A percentile compares a stretch with the other conserved stretches of the same genome.
These are phyloP conservation scores for Chaetodon auriga DNA, from an alignment of 2,113 vertebrate genomes.

Conservation along the genomic window DNA sequence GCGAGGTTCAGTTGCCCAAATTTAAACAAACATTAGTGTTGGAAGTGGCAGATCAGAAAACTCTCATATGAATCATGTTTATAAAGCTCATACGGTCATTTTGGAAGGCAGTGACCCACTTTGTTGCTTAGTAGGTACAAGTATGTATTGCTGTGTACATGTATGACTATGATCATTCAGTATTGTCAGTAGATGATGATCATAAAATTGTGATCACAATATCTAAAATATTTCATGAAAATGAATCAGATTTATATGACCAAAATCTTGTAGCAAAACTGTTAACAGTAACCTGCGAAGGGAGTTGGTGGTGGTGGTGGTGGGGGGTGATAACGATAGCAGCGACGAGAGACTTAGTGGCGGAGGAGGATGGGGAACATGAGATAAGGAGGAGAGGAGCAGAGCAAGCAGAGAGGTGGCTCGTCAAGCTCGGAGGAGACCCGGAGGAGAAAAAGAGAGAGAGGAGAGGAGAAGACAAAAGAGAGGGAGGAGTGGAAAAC, in stretches of 20 bases:
- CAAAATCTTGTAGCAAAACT: slow-evolving; percentile 22
- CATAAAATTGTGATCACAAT: not conserved
- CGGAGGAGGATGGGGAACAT: slow-evolving; percentile 4
- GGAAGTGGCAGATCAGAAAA: not conserved
- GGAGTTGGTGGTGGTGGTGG: slow-evolving; percentile 4
- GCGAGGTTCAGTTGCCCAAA: not conserved
- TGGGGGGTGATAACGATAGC: slow-evolving; percentile 23
- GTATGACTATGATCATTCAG: no score
- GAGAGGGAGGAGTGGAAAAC: slow-evolving; percentile 32
- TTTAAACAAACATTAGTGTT: not conserved
- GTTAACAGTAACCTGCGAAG: slow-evolving; percentile 29
- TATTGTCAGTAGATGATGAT: no score
- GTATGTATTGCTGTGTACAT: not conserved
- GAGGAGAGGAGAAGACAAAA: slow-evolving; percentile 16
- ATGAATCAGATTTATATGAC: slow-evolving; percentile 3
- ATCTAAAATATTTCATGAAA: not conserved
- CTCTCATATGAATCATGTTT: not conserved
- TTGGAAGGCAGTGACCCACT: not conserved
- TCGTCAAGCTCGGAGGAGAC: slow-evolving; percentile 47
- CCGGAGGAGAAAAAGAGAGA: slow-evolving; percentile 37
- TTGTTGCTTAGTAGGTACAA: not conserved
- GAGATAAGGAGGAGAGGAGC: slow-evolving; percentile 43
- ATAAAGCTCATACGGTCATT: not conserved
- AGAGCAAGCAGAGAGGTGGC: slow-evolving; percentile 52
- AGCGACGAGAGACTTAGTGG: slow-evolving; percentile 25